A percentile compares a stretch with the other conserved stretches of the same genome.
Conservation (phyloP, 2,113 vertebrate species). For the Macquaria australasica region DNA sequence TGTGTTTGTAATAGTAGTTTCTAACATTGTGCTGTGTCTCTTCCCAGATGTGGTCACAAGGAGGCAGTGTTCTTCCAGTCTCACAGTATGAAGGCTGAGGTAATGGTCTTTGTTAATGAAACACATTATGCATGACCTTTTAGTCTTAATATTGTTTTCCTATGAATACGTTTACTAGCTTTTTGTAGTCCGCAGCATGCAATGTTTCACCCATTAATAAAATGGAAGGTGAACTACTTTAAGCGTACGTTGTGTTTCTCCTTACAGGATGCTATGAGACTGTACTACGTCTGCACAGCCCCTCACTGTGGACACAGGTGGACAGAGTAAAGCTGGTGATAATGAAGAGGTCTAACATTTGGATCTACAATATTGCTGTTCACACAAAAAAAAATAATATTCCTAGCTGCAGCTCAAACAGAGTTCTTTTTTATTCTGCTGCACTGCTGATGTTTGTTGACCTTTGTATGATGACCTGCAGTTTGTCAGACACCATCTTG, state of each 20-base stretch:
- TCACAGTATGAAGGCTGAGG: slow-evolving; percentile 95
- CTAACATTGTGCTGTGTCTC: slow-evolving; percentile 19
- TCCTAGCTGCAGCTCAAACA: background rate
- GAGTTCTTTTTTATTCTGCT: background rate
- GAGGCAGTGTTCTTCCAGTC: slow-evolving; percentile 98
- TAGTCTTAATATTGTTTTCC: background rate
- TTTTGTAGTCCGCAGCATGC: background rate
- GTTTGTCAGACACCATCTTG: slow-evolving; percentile 27
- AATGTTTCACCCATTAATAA: background rate
- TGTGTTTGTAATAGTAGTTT: background rate
- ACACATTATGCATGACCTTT: background rate
- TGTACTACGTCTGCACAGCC: slow-evolving; percentile 95
- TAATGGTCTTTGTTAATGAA: slow-evolving; percentile 61
- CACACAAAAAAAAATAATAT: background rate
- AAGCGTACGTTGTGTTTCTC: slow-evolving; percentile 1
- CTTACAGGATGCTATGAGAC: slow-evolving; percentile 91
- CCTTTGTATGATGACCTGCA: background rate
- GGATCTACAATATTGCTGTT: slow-evolving; percentile 11
- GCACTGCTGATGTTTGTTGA: slow-evolving; percentile 13
- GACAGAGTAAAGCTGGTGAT: slow-evolving; percentile 88
- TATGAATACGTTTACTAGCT: background rate
- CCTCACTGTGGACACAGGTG: slow-evolving; percentile 95
- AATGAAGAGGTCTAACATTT: slow-evolving; percentile 14
- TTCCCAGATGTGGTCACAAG: slow-evolving; percentile 93
- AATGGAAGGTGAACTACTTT: background rate